Conservation (phyloP, 2,888 invertebrate genomes). For the Drosophila recens region DNA sequence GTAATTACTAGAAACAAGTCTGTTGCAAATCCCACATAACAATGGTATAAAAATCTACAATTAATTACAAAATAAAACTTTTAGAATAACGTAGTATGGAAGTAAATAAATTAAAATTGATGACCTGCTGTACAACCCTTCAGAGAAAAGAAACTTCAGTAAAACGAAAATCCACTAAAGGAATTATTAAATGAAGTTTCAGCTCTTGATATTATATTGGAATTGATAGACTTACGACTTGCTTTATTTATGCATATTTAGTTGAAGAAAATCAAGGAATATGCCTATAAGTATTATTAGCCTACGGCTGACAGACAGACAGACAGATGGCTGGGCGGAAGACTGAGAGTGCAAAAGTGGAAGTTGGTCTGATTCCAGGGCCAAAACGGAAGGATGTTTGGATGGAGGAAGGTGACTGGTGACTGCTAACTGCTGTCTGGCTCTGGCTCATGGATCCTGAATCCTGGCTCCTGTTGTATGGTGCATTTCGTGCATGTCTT, state of each 20-base stretch:
- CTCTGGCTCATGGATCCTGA: not conserved
- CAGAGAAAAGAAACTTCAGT: too few species aligned
- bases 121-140: too few species aligned
- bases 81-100: too few species aligned
- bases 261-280: constrained; percentile 6
- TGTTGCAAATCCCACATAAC: too few species aligned
- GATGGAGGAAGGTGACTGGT: not conserved
- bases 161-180: not conserved
- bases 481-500: constrained; percentile 63
- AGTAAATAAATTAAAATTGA: too few species aligned
- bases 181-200: not conserved
- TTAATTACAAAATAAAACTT: not conserved
- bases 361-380: constrained; percentile 8
- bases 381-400: constrained; percentile 15
- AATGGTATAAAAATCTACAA: too few species aligned
- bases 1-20: too few species aligned
- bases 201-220: not conserved
- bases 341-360: constrained; percentile 9
- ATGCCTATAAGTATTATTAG: constrained; percentile 6
- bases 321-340: not conserved
- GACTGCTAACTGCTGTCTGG: not conserved
- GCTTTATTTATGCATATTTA: constrained; percentile 7
- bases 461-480: too few species aligned
- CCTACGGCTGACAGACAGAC: constrained; percentile 1
- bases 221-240: not conserved